Conservation (phyloP, 2,113 vertebrate species). For the Sylvietta virens region DNA sequence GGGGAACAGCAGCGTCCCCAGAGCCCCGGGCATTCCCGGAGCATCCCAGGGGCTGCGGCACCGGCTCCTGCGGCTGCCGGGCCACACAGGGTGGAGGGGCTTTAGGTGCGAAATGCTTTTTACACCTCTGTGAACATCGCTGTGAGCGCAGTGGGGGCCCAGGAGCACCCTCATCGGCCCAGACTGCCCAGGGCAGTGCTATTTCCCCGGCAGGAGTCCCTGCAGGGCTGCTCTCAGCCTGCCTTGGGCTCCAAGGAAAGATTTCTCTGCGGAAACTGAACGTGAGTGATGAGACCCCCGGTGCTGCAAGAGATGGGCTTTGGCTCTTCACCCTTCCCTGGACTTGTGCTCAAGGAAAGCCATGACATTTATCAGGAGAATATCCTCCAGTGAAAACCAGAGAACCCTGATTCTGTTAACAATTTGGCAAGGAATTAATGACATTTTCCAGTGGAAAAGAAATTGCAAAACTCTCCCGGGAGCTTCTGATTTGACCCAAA, state of each 20-base stretch:
- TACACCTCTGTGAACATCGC: not conserved
- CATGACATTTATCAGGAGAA: not conserved
- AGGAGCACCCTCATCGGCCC: fast-evolving
- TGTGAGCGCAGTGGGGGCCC: not conserved
- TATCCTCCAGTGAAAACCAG: not conserved
- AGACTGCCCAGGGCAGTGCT: fast-evolving
- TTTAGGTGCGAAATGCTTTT: not conserved
- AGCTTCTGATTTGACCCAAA: not conserved
- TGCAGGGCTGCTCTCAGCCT: not conserved
- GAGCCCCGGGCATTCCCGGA: fast-evolving
- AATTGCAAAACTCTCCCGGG: not conserved
- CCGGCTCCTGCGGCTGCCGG: too few species aligned
- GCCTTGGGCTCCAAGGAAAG: not conserved
- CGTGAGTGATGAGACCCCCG: fast-evolving
- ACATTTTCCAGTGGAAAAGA: conserved; percentile 32
- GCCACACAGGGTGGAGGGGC: fast-evolving
- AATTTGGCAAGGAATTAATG: conserved; percentile 22
- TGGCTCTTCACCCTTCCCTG: not conserved
- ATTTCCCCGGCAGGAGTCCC: not conserved
- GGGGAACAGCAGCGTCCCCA: fast-evolving
- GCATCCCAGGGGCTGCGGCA: not conserved
- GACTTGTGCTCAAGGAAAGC: not conserved
- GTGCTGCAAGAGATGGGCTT: not conserved
- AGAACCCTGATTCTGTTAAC: not conserved
- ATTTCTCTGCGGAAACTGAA: not conserved